Evolutionary conservation across 2,888 invertebrate genomes (phyloP).

Genomic region (Amphipyra tragopoginis): DNA sequence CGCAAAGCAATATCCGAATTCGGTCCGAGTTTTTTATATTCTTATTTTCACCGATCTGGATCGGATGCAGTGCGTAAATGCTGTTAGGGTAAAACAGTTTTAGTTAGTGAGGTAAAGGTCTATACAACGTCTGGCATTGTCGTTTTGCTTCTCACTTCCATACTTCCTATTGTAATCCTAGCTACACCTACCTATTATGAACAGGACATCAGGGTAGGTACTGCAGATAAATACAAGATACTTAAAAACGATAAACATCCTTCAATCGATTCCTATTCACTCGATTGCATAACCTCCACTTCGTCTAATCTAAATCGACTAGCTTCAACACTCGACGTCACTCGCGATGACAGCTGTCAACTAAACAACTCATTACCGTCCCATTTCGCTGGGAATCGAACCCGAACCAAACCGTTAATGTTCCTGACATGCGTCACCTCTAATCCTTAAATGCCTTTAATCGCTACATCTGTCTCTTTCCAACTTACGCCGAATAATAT

Average conservation of each 20-base stretch:
- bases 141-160: no score
- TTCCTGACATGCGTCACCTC: slow-evolving; percentile 72
- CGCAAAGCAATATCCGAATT: no score
- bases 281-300: slow-evolving; percentile 7
- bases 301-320: slow-evolving; percentile 12
- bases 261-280: background rate
- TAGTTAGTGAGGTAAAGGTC: no score
- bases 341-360: slow-evolving; percentile 78
- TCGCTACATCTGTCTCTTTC: slow-evolving; percentile 60
- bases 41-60: no score
- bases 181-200: no score
- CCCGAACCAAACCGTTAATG: slow-evolving; percentile 71
- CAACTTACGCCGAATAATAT: slow-evolving; percentile 38
- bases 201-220: no score
- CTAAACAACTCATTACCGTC: slow-evolving; percentile 80
- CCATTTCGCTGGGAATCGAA: slow-evolving; percentile 68
- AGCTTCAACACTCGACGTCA: slow-evolving; percentile 53
- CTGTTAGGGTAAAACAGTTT: no score
- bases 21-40: no score
- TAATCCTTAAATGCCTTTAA: slow-evolving; percentile 74
- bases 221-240: no score
- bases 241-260: background rate
- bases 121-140: no score
- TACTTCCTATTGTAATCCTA: no score
- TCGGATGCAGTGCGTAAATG: no score